Conservation (phyloP, 2,888 invertebrate genomes). For the Netelia virgata region DNA sequence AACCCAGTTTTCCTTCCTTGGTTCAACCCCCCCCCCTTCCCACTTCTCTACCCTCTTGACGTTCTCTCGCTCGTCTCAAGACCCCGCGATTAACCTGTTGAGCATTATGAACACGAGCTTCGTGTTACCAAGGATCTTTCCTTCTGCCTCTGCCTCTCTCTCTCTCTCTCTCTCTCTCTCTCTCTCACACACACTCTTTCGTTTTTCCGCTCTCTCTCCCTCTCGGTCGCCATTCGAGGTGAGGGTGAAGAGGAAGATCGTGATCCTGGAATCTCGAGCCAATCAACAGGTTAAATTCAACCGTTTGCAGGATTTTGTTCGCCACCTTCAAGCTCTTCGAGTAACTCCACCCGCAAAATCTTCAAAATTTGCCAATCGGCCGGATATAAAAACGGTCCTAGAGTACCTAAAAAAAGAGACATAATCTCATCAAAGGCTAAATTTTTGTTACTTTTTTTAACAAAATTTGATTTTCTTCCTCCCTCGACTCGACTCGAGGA, state of each 20-base stretch:
- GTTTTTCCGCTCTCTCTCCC: too few species aligned
- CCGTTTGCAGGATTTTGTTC: conserved; percentile 1
- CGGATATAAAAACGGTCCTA: too few species aligned
- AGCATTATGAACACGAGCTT: conserved; percentile 71
- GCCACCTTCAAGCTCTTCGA: too few species aligned
- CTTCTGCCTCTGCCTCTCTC: conserved; percentile 25
- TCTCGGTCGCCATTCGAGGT: conserved; percentile 1
- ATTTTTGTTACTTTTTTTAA: too few species aligned
- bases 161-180: conserved; percentile 43
- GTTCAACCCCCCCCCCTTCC: conserved; percentile 10
- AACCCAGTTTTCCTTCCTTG: conserved; percentile 22
- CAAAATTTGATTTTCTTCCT: too few species aligned
- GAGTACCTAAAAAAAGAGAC: too few species aligned
- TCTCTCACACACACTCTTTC: background rate
- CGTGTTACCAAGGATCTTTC: conserved; percentile 47
- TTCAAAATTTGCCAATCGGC: too few species aligned
- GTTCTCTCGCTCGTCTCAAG: conserved; percentile 17
- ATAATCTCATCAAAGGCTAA: too few species aligned
- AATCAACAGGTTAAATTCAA: conserved; percentile 75
- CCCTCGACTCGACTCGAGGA: too few species aligned
- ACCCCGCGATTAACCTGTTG: conserved; percentile 75
- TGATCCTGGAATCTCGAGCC: conserved; percentile 69
- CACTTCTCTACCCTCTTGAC: background rate
- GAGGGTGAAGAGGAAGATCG: conserved; percentile 64
- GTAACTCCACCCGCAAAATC: too few species aligned